Percentiles rank a stretch among this genome's conserved stretches.
These are phyloP conservation scores for Quiscalus mexicanus DNA, from an alignment of 2,113 vertebrate species.

Conservation along the genomic window DNA sequence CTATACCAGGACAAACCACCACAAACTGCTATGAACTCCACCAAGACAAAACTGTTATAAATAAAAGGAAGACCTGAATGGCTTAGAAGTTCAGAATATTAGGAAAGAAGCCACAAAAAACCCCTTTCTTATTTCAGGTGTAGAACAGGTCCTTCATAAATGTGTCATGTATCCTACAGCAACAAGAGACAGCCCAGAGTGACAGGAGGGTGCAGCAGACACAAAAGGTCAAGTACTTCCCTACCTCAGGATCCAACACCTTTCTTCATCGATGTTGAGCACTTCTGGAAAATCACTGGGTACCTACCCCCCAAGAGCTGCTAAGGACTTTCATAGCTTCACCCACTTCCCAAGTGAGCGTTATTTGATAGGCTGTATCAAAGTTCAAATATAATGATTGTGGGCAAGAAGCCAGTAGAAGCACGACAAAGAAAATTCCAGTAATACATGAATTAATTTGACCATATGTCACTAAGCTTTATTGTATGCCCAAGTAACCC, in stretches of 20 bases:
- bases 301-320: background rate
- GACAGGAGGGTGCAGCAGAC: background rate
- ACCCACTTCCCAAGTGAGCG: background rate
- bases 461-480: background rate
- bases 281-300: background rate
- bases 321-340: background rate
- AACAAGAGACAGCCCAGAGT: background rate
- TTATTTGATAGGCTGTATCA: background rate
- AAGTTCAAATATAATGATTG: background rate
- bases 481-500: background rate
- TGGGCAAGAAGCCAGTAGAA: background rate
- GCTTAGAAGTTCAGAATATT: background rate
- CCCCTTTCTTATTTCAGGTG: background rate
- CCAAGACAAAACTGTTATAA: background rate
- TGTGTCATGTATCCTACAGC: accelerated
- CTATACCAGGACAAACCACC: background rate
- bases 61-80: background rate
- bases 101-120: background rate
- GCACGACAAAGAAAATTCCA: background rate
- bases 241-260: background rate
- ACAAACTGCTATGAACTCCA: background rate
- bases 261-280: background rate
- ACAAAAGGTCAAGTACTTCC: background rate
- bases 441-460: background rate
- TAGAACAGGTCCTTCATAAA: accelerated